Evolutionary conservation across 2,888 invertebrate genomes (phyloP).

Genomic region (Leptothorax acervorum): DNA sequence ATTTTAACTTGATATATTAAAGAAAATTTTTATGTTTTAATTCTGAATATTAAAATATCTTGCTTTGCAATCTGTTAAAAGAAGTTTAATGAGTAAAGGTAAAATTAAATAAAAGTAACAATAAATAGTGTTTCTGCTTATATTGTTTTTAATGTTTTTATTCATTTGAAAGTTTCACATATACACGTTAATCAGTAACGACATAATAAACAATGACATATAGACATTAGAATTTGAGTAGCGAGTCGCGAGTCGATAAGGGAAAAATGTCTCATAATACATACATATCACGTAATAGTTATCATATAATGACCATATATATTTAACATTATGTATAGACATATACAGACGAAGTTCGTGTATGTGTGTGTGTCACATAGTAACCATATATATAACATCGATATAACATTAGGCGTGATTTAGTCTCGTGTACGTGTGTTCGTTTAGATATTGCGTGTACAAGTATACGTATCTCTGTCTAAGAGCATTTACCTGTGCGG

Average conservation of each 20-base stretch:
- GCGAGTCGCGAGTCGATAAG: constrained; percentile 66
- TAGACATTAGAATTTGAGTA: constrained; percentile 79
- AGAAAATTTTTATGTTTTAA: not conserved
- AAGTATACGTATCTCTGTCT: constrained; percentile 20
- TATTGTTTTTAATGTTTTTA: constrained; percentile 79
- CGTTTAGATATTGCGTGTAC: constrained; percentile 24
- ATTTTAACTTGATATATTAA: not conserved
- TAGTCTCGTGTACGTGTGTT: constrained; percentile 54
- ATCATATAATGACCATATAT: constrained; percentile 70
- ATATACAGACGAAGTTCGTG: constrained; percentile 75
- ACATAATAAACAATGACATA: constrained; percentile 80
- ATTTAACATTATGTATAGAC: constrained; percentile 75
- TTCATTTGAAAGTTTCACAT: constrained; percentile 79
- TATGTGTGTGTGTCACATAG: constrained; percentile 52
- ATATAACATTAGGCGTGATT: constrained; percentile 76
- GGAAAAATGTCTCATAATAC: constrained; percentile 70
- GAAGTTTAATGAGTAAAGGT: not conserved
- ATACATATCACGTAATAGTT: constrained; percentile 72
- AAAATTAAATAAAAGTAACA: not conserved
- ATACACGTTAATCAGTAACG: constrained; percentile 80
- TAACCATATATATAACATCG: constrained; percentile 67
- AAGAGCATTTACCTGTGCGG: constrained; percentile 28
- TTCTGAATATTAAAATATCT: not conserved
- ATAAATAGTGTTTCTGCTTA: constrained; percentile 60
- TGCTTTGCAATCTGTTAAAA: not conserved